Percentiles rank a stretch among this genome's conserved stretches.
These are phyloP conservation scores for Halocynthia aurantium DNA, from an alignment of 23 tunicate species.

Conservation along the genomic window DNA sequence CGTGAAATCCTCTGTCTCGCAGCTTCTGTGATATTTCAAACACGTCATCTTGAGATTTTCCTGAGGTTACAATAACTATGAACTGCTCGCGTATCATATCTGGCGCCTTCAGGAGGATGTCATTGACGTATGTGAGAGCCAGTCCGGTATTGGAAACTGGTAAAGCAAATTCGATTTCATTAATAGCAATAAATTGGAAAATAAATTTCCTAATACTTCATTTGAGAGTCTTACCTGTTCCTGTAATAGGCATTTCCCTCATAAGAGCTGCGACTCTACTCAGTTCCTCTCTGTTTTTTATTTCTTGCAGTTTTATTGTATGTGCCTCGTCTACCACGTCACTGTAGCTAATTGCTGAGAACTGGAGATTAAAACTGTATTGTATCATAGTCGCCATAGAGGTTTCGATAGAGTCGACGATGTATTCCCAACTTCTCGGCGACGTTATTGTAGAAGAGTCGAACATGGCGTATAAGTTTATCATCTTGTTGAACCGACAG, in stretches of 20 bases:
- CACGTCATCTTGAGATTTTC: slow-evolving; percentile 7
- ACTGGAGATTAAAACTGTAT: neutral
- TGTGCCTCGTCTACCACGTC: slow-evolving; percentile 6
- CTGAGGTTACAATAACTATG: slow-evolving; percentile 4
- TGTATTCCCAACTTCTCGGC: slow-evolving; percentile 11
- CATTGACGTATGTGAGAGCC: slow-evolving; percentile 13
- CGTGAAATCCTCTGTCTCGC: slow-evolving; percentile 17
- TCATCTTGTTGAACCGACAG: slow-evolving; percentile 6
- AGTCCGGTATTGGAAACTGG: slow-evolving; percentile 14
- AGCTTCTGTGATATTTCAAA: neutral
- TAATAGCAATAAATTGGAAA: neutral
- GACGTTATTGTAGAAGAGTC: neutral
- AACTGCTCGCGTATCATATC: slow-evolving; percentile 24
- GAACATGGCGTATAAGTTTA: too few species aligned
- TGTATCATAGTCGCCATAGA: slow-evolving; percentile 13
- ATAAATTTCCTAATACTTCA: neutral
- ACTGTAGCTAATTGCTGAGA: slow-evolving; percentile 10
- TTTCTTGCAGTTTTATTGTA: neutral
- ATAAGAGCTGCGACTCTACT: neutral
- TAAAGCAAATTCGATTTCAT: neutral
- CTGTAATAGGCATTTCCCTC: slow-evolving; percentile 1
- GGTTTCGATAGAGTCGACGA: slow-evolving; percentile 1
- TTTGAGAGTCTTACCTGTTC: neutral
- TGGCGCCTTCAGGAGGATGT: neutral
- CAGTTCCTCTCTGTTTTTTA: neutral